Evolutionary conservation across 1,140 invertebrate genomes (phyloP).

Genomic region (Solenopsis fugax): DNA sequence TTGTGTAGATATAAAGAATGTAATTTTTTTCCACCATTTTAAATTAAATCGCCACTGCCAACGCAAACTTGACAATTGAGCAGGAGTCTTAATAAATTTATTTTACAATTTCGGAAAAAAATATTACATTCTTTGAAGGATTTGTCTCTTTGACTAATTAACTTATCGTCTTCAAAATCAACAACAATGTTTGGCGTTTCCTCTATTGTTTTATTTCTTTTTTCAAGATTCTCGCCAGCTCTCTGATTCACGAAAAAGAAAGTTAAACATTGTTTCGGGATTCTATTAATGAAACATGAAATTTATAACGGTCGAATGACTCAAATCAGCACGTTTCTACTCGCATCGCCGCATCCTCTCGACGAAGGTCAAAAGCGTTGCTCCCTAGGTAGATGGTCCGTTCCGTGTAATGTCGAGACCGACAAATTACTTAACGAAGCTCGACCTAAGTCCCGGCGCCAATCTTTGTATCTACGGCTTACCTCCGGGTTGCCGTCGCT

Average conservation of each 20-base stretch:
- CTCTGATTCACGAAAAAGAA: constrained; percentile 12
- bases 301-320: not conserved
- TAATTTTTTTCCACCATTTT: too few species aligned
- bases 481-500: constrained; percentile 44
- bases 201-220: not conserved
- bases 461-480: constrained; percentile 26
- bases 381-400: constrained; percentile 49
- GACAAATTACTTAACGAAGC: constrained; percentile 65
- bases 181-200: constrained; percentile 45
- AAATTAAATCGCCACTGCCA: too few species aligned
- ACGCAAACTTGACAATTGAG: too few species aligned
- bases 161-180: not conserved
- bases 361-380: not conserved
- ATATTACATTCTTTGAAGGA: not conserved
- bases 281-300: constrained; percentile 52
- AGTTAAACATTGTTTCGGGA: constrained; percentile 24
- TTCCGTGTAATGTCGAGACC: constrained; percentile 41
- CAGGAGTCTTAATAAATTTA: too few species aligned
- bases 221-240: constrained; percentile 3
- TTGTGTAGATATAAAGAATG: too few species aligned
- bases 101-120: not conserved
- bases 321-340: not conserved
- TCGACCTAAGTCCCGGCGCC: constrained; percentile 48
- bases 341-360: constrained; percentile 19
- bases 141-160: not conserved